Evolutionary conservation across 2,888 invertebrate genomes (phyloP), one percentile per base, ranked within the genome.

Genomic region (Phanerotoma sp.): DNA sequence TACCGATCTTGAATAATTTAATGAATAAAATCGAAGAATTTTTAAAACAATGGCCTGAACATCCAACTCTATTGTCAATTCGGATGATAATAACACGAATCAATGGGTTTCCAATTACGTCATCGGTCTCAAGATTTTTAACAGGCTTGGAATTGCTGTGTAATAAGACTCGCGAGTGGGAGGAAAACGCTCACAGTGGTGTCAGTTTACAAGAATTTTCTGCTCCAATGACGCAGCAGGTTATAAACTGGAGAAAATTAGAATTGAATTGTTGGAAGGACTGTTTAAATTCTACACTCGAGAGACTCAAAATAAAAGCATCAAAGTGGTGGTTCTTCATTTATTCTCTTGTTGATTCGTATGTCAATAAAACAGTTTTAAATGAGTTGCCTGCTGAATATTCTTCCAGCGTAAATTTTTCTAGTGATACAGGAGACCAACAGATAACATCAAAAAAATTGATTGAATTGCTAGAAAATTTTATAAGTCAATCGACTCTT

Each of bases 281-380:
- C 66, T 88, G 91, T 54, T 80, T 96, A 5, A 86, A 88, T 58
- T 83, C 84, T 56, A 82, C 89, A 15, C 83, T 83, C 54, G 80
- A 84, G 46, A 84, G 87, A 66, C 81, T 88, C 61, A 83, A 84
- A 70, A 79, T 83, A 0, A 84, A 85, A 58, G 85, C 89, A 0
- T 84, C 88, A 60, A 91, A 89, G 72, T 96, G 93, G 85, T 97
- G 96, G 95, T 91, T 94, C 78, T 88, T 91, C 74, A 77, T 96
- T 41, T 94, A 90, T 73, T 83, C 86, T 18, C 79, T 91, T 0
- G 77, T 89, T 33, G 82, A 85, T 44, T 83, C 86, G 33, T 88
- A 86, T 68, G 74, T 85, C 5, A 62, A 25, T 9, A 63, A 62
- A 44, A 28, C 28, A 13, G 22, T 28, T 5, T 25, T 51, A 0